These are phyloP conservation scores for Platyura marginata DNA, from an alignment of 1,140 invertebrate genomes.

Conservation along the genomic window DNA sequence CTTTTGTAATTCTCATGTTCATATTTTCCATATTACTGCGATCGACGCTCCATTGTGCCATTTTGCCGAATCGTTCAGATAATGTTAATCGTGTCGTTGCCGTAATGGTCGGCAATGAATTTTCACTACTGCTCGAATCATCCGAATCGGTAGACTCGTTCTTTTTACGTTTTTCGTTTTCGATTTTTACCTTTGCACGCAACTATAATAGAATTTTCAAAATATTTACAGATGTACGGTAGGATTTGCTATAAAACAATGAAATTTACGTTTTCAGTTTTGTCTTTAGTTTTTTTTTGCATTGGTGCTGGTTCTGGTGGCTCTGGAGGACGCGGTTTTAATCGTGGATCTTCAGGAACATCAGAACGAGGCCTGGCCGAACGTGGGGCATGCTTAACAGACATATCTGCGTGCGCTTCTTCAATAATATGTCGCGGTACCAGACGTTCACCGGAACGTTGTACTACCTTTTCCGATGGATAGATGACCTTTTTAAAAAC, in stretches of 20 bases:
- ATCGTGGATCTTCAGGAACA: slow-evolving; percentile 18
- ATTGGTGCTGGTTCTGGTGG: slow-evolving; percentile 19
- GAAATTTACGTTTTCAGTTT: slow-evolving; percentile 6
- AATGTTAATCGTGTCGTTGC: slow-evolving; percentile 37
- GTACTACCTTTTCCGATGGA: not conserved
- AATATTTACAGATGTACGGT: too few species aligned
- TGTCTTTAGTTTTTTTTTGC: slow-evolving; percentile 22
- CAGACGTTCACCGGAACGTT: not conserved
- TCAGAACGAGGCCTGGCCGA: slow-evolving; percentile 16
- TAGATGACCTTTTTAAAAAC: not conserved
- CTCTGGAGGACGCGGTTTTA: slow-evolving; percentile 22
- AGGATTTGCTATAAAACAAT: too few species aligned
- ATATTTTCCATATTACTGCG: slow-evolving; percentile 53
- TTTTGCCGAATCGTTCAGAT: slow-evolving; percentile 71
- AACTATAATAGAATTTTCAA: slow-evolving; percentile 12
- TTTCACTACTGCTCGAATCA: slow-evolving; percentile 21
- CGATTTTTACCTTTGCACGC: slow-evolving; percentile 22
- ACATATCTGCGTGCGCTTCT: not conserved
- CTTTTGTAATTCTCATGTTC: slow-evolving; percentile 67
- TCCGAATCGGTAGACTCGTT: slow-evolving; percentile 20
- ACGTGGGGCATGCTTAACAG: slow-evolving; percentile 7
- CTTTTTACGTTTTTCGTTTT: slow-evolving; percentile 24
- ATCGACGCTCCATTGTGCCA: slow-evolving; percentile 69
- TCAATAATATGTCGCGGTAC: not conserved
- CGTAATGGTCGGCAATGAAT: slow-evolving; percentile 19